Evolutionary conservation across 2,888 invertebrate species (phyloP).

Genomic region (Drosophila emarginata): DNA sequence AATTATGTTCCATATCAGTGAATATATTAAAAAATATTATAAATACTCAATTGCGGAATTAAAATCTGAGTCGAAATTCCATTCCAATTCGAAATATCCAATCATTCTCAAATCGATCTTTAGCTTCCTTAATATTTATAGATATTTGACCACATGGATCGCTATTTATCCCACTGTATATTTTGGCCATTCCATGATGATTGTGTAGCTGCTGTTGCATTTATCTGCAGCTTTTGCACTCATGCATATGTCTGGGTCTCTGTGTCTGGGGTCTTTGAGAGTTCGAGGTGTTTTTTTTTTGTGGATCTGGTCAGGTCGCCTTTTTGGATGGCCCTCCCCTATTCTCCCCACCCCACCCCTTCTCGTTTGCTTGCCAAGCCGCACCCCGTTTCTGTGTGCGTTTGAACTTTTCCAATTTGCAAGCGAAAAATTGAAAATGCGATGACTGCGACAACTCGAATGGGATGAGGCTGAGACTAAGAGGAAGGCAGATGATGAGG

Average conservation of each 20-base stretch:
- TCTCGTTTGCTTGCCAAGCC: not conserved
- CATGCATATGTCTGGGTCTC: constrained; percentile 59
- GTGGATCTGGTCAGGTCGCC: constrained; percentile 43
- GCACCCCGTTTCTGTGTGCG: constrained; percentile 32
- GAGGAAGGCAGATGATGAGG: constrained; percentile 14
- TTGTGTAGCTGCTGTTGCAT: constrained; percentile 52
- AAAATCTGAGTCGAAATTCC: too few relatives aligned
- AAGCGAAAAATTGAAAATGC: constrained; percentile 77
- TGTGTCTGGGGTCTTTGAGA: constrained; percentile 23
- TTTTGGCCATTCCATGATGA: constrained; percentile 44
- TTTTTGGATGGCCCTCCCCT: constrained; percentile 42
- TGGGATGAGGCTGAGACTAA: constrained; percentile 33
- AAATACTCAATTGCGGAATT: too few relatives aligned
- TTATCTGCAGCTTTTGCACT: constrained; percentile 71
- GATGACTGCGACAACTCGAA: constrained; percentile 47
- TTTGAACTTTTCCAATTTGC: constrained; percentile 76
- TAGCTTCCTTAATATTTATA: too few relatives aligned
- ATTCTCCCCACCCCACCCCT: not conserved
- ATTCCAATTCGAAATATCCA: too few relatives aligned
- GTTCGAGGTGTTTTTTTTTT: constrained; percentile 14
- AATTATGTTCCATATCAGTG: too few relatives aligned
- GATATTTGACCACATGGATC: not conserved
- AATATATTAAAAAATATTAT: too few relatives aligned
- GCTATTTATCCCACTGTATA: constrained; percentile 46
- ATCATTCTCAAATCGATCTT: too few relatives aligned